Evolutionary conservation across 2,113 vertebrate species (phyloP), one percentile per base, ranked within the genome.

Genomic region (Pipra filicauda): DNA sequence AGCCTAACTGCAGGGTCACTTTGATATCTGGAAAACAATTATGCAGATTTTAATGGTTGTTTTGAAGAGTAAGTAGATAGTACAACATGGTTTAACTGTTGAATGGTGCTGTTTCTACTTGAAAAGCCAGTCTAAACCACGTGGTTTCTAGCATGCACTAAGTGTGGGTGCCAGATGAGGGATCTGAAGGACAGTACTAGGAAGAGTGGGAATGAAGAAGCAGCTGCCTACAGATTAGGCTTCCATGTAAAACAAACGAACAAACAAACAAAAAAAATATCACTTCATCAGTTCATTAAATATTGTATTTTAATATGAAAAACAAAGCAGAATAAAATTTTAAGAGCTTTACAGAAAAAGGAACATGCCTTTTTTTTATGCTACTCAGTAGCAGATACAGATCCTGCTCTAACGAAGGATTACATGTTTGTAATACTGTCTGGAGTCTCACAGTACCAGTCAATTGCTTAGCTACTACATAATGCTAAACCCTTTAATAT

Each of bases 151-250:
- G 22, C 22, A 84, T 5, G 18, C 57, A 16, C 18, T 23, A 43
- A 13, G 18, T 58, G 12, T 30, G 21, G 5, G 26, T 49, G 5
- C 37, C 52, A 73, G 8, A 69, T 15, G 10, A 76, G 11, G 6
- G 6, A 33, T 69, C 30, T 57, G 20, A 88, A 72, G 17, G 28
- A 27, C 5, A 23, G 26, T 24, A 6, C 9, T 4, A 31, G 28
- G 20, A 7, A 72, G 6, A 65, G 1, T 2, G 0, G 15, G 9
- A 28, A 66, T 3, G 13, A 35, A 48, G 8, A 81, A 12, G 18
- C 0, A 4, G 26, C 16, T 66, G 5, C 27, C 46, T 54, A 17
- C 1, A 37, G 41, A 80, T 37, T 43, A 44, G 73, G 12, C 4
- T 71, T 72, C 24, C 33, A 12, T 20, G 7, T n/a, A 4, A 44